These are phyloP conservation scores for Calyptomena viridis DNA, from an alignment of 2,113 vertebrate genomes.

Conservation along the genomic window DNA sequence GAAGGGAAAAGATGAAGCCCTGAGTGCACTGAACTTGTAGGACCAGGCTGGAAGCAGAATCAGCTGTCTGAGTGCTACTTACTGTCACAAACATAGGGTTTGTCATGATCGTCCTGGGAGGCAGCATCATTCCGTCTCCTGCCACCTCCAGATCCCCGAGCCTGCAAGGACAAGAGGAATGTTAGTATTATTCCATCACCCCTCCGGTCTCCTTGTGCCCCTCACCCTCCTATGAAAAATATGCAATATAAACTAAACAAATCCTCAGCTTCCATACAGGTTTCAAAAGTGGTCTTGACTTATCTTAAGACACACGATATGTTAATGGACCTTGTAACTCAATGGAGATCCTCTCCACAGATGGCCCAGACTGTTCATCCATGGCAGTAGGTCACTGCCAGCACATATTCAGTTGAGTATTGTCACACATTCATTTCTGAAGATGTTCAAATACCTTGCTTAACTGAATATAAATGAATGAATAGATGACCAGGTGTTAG, in stretches of 20 bases:
- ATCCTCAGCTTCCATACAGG: background rate
- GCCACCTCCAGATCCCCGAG: conserved; percentile 87
- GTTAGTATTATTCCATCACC: background rate
- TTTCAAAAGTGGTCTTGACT: background rate
- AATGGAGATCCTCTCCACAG: background rate
- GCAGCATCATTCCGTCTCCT: conserved; percentile 87
- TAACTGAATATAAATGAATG: conserved; percentile 43
- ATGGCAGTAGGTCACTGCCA: conserved; percentile 20
- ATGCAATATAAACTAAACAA: conserved; percentile 27
- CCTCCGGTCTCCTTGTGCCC: background rate
- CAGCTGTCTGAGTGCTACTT: conserved; percentile 74
- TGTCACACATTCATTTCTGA: conserved; percentile 15
- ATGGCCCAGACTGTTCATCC: conserved; percentile 11
- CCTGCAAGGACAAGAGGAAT: conserved; percentile 73
- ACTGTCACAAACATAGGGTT: conserved; percentile 98
- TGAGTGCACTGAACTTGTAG: background rate
- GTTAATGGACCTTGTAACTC: conserved; percentile 6
- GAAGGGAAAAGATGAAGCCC: conserved; percentile 1
- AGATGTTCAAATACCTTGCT: conserved; percentile 27
- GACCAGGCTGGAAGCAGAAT: conserved; percentile 30
- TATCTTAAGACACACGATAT: background rate
- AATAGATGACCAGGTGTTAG: conserved; percentile 37
- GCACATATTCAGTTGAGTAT: conserved; percentile 10
- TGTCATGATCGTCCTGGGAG: conserved; percentile 90
- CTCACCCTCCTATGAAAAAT: conserved; percentile 20